Evolutionary conservation across 2,113 vertebrate genomes (phyloP).

Genomic region (Megalops atlanticus): DNA sequence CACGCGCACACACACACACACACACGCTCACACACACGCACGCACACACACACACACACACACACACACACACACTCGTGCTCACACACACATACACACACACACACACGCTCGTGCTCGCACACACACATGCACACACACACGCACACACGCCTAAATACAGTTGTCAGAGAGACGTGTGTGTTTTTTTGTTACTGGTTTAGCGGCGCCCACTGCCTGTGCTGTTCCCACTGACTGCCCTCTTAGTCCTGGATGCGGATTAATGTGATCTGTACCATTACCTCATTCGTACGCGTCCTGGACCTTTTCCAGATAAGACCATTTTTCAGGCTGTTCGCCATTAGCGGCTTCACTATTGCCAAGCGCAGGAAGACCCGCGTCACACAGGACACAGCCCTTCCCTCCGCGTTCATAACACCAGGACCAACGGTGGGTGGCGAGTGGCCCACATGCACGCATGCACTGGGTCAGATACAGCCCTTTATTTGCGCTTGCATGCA

Average conservation of each 20-base stretch:
- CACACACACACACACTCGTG: too few species aligned
- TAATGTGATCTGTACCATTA: constrained; percentile 25
- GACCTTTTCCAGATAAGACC: constrained; percentile 22
- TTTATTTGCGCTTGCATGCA: too few species aligned
- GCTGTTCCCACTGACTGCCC: neutral
- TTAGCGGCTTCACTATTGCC: constrained; percentile 6
- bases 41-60: neutral
- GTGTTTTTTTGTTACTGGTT: constrained; percentile 5
- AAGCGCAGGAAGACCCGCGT: neutral
- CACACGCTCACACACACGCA: neutral
- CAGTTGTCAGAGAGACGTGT: neutral
- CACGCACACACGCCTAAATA: neutral
- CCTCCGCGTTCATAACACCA: too few species aligned
- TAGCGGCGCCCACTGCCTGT: constrained; percentile 9
- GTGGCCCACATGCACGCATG: neutral
- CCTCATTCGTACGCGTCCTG: constrained; percentile 20
- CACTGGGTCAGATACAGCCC: too few species aligned
- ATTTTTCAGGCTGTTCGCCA: constrained; percentile 26
- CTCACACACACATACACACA: neutral
- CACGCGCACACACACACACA: neutral
- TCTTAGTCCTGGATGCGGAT: constrained; percentile 17
- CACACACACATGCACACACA: constrained; percentile 1
- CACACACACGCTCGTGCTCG: neutral
- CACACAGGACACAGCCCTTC: neutral
- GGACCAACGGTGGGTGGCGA: too few species aligned